A percentile compares a stretch with the other conserved stretches of the same genome.
These are phyloP conservation scores for Cheilosia scutellata DNA, from an alignment of 2,888 invertebrate genomes.

Conservation along the genomic window DNA sequence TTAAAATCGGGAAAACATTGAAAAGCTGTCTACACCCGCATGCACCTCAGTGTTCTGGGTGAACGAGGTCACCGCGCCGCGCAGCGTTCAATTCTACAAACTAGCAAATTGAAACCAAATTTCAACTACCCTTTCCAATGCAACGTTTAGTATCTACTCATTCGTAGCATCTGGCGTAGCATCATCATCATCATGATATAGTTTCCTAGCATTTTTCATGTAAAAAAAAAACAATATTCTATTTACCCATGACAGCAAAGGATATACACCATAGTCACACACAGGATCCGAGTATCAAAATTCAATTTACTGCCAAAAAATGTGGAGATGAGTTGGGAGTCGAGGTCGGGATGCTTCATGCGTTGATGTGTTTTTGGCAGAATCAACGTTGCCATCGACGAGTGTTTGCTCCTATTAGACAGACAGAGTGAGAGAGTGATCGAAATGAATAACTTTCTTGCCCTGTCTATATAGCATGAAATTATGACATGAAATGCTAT, in stretches of 20 bases:
- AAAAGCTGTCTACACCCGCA: not conserved
- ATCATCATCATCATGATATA: not conserved
- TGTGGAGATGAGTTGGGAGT: conserved; percentile 8
- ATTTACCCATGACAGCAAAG: not conserved
- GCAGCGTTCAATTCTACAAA: not conserved
- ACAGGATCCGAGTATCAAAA: conserved; percentile 19
- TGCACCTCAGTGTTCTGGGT: not conserved
- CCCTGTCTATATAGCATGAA: not conserved
- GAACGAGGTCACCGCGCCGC: not conserved
- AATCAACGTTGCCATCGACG: not conserved
- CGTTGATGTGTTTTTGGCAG: not conserved
- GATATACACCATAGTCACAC: not conserved
- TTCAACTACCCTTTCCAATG: not conserved
- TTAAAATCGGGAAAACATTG: not conserved
- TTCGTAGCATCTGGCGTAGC: not conserved
- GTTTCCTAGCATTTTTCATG: not conserved
- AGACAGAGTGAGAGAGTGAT: not conserved
- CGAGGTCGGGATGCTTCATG: not conserved
- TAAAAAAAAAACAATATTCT: not conserved
- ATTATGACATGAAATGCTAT: not conserved
- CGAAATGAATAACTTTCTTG: not conserved
- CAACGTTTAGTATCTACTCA: not conserved
- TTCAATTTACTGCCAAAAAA: conserved; percentile 31
- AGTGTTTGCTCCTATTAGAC: not conserved
- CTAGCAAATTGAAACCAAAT: not conserved